phyloP scores from a whole-genome alignment of 64 coral and sea anemone species.

The Pachyseris speciosa region DNA sequence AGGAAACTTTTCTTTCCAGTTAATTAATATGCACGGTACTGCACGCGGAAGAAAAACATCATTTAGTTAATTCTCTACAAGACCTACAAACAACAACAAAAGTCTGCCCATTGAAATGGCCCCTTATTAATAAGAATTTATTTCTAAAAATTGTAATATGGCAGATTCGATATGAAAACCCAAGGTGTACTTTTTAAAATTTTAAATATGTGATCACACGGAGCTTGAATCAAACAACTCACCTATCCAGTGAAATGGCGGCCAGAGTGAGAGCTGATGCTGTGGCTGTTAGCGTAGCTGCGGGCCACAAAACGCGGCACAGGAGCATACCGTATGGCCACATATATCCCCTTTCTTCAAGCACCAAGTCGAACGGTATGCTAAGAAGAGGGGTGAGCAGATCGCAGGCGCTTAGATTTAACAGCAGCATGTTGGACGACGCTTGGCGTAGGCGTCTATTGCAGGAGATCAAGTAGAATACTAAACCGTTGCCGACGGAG shows the following conservation, averaged over 20 bases:
- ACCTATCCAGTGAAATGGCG: conserved; percentile 82
- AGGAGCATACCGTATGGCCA: conserved; percentile 71
- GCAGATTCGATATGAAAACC: too few species aligned
- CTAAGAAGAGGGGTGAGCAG: conserved; percentile 73
- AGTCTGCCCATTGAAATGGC: too few species aligned
- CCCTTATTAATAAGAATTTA: too few species aligned
- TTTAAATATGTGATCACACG: too few species aligned
- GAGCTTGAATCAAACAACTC: too few species aligned
- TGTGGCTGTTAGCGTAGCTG: conserved; percentile 62
- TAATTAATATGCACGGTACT: too few species aligned
- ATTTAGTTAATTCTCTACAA: too few species aligned
- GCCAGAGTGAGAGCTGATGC: conserved; percentile 79
- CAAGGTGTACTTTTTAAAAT: too few species aligned
- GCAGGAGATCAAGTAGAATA: conserved; percentile 75
- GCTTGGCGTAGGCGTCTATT: conserved; percentile 49
- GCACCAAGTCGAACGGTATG: conserved; percentile 82
- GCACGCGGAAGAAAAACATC: too few species aligned
- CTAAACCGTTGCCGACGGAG: conserved; percentile 79
- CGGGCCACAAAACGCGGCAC: conserved; percentile 71
- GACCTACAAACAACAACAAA: too few species aligned
- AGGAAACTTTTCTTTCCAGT: too few species aligned
- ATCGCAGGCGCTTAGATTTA: conserved; percentile 76
- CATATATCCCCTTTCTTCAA: conserved; percentile 71
- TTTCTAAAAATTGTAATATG: too few species aligned
- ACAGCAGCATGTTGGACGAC: conserved; percentile 72